phyloP scores from a whole-genome alignment of 2,113 vertebrate genomes.

The Kryptolebias marmoratus region DNA sequence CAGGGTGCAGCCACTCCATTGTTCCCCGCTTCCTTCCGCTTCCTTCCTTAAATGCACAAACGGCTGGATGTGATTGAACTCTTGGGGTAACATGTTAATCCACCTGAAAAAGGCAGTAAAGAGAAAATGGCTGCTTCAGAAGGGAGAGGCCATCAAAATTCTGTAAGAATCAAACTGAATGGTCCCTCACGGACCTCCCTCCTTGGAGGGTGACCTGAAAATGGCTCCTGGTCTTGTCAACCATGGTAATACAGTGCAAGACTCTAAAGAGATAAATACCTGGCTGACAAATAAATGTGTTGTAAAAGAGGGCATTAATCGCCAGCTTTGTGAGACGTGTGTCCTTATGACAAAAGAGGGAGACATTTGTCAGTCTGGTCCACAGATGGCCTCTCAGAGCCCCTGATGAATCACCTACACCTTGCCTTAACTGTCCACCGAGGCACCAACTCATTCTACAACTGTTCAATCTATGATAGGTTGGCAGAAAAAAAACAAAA shows the following conservation, averaged over 20 bases:
- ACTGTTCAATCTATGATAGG: conserved; percentile 38
- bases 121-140: neutral
- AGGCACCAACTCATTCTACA: conserved; percentile 64
- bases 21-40: conserved; percentile 13
- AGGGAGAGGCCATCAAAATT: conserved; percentile 58
- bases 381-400: conserved; percentile 80
- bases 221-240: conserved; percentile 66
- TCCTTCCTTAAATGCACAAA: conserved; percentile 46
- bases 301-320: conserved; percentile 79
- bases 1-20: conserved; percentile 25
- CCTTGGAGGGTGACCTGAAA: conserved; percentile 52
- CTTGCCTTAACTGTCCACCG: conserved; percentile 73
- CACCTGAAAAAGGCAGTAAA: neutral
- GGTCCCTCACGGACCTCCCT: conserved; percentile 41
- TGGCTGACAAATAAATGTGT: conserved; percentile 82
- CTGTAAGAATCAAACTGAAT: conserved; percentile 25
- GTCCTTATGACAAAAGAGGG: conserved; percentile 85
- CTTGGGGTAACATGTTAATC: conserved; percentile 43
- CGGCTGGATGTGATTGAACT: conserved; percentile 49
- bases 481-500: neutral
- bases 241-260: conserved; percentile 68
- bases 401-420: conserved; percentile 80
- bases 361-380: conserved; percentile 84
- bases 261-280: conserved; percentile 77
- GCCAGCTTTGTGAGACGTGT: conserved; percentile 78